Conservation (phyloP, 2,797 vertebrate species). For the Erpetoichthys calabaricus region DNA sequence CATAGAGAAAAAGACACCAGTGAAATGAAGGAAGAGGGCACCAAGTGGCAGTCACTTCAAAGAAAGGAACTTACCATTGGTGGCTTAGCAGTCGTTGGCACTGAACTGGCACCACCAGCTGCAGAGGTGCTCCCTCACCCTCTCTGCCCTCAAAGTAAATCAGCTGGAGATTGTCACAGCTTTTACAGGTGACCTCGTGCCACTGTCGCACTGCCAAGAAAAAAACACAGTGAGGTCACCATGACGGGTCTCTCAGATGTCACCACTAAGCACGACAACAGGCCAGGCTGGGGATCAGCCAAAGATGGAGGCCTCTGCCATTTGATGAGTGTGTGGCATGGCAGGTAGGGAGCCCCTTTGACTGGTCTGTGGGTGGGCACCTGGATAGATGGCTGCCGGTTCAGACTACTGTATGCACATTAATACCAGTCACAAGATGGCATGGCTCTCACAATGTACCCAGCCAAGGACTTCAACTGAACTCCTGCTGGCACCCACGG, state of each 20-base stretch:
- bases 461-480: too few relatives aligned
- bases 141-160: slow-evolving; percentile 65
- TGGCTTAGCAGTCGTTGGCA: slow-evolving; percentile 58
- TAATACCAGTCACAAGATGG: too few relatives aligned
- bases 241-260: background rate
- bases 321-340: too few relatives aligned
- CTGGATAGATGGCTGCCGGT: too few relatives aligned
- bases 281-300: too few relatives aligned
- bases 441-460: too few relatives aligned
- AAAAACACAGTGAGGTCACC: slow-evolving; percentile 2
- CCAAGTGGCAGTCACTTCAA: background rate
- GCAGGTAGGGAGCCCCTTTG: too few relatives aligned
- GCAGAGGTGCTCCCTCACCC: slow-evolving; percentile 45
- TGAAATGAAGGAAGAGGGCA: slow-evolving; percentile 4
- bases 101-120: slow-evolving; percentile 66
- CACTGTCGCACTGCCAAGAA: slow-evolving; percentile 50
- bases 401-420: too few relatives aligned
- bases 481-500: too few relatives aligned
- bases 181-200: slow-evolving; percentile 61
- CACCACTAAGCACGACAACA: too few relatives aligned
- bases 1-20: slow-evolving; percentile 9
- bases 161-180: slow-evolving; percentile 58
- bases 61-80: slow-evolving; percentile 46
- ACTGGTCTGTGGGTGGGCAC: too few relatives aligned
- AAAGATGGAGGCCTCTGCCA: too few relatives aligned